Conservation (phyloP, 1,140 invertebrate species). For the Penaeus indicus region DNA sequence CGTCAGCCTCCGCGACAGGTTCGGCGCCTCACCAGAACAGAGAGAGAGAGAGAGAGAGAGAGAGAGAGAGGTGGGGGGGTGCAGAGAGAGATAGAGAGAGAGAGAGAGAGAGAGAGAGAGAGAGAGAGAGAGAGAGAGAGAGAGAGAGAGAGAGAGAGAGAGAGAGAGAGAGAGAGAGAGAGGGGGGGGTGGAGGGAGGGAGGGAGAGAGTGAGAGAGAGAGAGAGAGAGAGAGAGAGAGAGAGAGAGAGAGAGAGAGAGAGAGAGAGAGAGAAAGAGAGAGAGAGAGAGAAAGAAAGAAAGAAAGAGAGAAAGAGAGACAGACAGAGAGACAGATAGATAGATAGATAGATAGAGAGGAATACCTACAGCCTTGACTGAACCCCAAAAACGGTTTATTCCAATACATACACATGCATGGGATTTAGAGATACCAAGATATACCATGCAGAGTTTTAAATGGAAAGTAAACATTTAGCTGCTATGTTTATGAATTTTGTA, state of each 20-base stretch:
- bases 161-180: background rate
- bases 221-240: background rate
- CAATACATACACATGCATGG: no score
- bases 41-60: background rate
- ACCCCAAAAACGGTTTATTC: no score
- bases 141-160: background rate
- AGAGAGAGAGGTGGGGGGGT: background rate
- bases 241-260: slow-evolving; percentile 2
- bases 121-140: background rate
- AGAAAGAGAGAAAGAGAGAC: background rate
- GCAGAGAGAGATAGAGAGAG: background rate
- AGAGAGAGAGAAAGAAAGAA: background rate
- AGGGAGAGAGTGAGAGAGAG: background rate
- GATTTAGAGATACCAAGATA: no score
- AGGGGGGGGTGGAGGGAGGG: background rate
- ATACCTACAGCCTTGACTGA: no score
- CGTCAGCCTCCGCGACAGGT: no score
- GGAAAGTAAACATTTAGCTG: no score
- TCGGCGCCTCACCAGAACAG: no score
- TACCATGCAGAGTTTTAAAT: no score
- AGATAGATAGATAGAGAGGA: background rate
- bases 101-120: background rate
- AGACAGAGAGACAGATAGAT: no score
- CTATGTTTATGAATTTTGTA: no score
- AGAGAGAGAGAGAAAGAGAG: background rate